These are phyloP conservation scores for Anoplophora glabripennis DNA, from an alignment of 1,140 invertebrate species.

Conservation along the genomic window DNA sequence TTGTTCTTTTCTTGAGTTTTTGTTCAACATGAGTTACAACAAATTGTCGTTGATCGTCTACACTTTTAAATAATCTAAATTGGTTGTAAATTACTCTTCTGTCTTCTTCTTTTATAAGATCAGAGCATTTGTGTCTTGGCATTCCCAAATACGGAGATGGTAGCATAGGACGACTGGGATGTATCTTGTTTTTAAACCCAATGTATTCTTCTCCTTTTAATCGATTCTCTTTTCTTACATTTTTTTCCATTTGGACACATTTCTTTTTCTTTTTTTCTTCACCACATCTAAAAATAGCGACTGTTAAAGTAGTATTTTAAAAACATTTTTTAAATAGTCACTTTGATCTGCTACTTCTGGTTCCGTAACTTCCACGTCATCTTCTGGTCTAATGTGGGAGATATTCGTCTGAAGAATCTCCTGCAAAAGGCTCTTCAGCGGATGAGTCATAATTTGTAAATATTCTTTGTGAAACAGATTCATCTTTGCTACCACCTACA, in stretches of 20 bases:
- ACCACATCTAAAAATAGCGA: constrained; percentile 2
- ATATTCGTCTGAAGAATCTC: constrained; percentile 3
- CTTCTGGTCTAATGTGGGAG: background rate
- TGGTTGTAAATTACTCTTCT: background rate
- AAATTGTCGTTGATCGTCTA: background rate
- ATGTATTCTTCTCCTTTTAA: background rate
- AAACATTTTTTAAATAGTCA: constrained; percentile 5
- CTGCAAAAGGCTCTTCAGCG: constrained; percentile 5
- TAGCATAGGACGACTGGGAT: background rate
- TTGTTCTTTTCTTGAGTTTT: background rate
- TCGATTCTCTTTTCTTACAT: background rate
- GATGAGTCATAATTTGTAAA: background rate
- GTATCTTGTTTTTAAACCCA: constrained; percentile 1
- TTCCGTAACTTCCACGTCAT: constrained; percentile 4
- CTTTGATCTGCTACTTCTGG: constrained; percentile 7
- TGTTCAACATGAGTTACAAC: background rate
- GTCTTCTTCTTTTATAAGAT: background rate
- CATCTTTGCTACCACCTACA: constrained; percentile 5
- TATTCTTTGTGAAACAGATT: constrained; percentile 1
- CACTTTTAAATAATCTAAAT: background rate
- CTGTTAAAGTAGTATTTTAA: constrained; percentile 1
- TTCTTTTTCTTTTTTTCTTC: constrained; percentile 6
- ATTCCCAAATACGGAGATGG: background rate
- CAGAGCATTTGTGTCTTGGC: background rate
- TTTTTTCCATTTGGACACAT: constrained; percentile 3